Conservation (phyloP, 2,888 invertebrate species). For the Plusia festucae region DNA sequence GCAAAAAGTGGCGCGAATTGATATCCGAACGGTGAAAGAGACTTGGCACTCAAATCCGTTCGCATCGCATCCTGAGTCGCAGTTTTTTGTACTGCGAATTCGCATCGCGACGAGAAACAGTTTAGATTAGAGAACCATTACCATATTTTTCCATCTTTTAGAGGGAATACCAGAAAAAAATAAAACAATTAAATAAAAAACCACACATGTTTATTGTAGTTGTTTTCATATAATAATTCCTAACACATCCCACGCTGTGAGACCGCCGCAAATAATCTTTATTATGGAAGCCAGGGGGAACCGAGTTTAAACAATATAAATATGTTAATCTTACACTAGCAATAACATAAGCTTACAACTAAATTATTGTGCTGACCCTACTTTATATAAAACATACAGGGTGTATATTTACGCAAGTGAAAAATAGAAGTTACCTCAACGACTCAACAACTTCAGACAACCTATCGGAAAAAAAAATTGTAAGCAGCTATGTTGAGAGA, state of each 20-base stretch:
- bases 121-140: too few species aligned
- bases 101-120: too few species aligned
- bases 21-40: too few species aligned
- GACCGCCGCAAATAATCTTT: conserved; percentile 70
- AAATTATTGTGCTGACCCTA: conserved; percentile 24
- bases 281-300: conserved; percentile 65
- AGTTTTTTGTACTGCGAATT: too few species aligned
- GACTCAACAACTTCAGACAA: neutral
- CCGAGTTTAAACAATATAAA: conserved; percentile 50
- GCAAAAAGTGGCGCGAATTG: too few species aligned
- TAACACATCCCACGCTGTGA: conserved; percentile 68
- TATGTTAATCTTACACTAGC: conserved; percentile 43
- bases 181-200: conserved; percentile 69
- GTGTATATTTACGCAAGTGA: neutral
- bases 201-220: conserved; percentile 81
- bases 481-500: too few species aligned
- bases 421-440: too few species aligned
- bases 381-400: neutral
- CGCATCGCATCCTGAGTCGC: too few species aligned
- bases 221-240: conserved; percentile 65
- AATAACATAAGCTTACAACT: conserved; percentile 54
- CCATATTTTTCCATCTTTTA: too few species aligned
- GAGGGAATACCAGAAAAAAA: conserved; percentile 28
- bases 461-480: neutral
- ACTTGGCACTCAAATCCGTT: too few species aligned